Percentiles rank a stretch among this genome's conserved stretches.
Evolutionary conservation across 2,113 vertebrate genomes (phyloP).

Genomic region (Uria aalge): DNA sequence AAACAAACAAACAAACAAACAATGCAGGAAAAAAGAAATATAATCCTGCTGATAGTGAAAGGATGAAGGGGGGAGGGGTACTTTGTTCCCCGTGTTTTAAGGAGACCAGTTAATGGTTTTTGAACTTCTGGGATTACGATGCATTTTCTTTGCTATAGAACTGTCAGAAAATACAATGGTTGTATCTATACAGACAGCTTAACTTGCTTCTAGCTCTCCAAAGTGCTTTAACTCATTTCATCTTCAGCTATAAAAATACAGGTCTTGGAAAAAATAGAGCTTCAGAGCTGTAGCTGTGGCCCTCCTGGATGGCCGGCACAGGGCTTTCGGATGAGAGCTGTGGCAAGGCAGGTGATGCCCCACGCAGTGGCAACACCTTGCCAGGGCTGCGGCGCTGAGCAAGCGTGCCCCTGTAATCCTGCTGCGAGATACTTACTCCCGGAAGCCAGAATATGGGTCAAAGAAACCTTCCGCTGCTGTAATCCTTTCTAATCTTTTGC

Average conservation of each 20-base stretch:
- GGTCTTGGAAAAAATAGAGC: not conserved
- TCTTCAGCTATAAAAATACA: not conserved
- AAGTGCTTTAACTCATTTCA: constrained; percentile 12
- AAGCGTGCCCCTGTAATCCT: not conserved
- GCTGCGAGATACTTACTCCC: not conserved
- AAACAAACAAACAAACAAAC: not conserved
- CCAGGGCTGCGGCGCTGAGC: not conserved
- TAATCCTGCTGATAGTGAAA: not conserved
- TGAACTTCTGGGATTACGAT: not conserved
- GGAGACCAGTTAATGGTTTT: not conserved
- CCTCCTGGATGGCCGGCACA: not conserved
- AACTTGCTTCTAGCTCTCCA: constrained; percentile 1
- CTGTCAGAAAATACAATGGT: constrained; percentile 32
- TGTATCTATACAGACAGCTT: constrained; percentile 18
- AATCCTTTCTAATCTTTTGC: not conserved
- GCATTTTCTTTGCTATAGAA: constrained; percentile 17
- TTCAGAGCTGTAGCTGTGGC: not conserved
- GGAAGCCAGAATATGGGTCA: not conserved
- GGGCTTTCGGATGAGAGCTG: not conserved
- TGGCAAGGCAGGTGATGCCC: not conserved
- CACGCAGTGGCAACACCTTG: not conserved
- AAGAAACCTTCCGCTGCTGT: not conserved
- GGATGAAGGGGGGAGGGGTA: not conserved
- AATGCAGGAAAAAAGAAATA: not conserved
- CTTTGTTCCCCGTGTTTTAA: not conserved